Evolutionary conservation across 2,888 invertebrate genomes (phyloP).

Genomic region (Nymphalis c-album): DNA sequence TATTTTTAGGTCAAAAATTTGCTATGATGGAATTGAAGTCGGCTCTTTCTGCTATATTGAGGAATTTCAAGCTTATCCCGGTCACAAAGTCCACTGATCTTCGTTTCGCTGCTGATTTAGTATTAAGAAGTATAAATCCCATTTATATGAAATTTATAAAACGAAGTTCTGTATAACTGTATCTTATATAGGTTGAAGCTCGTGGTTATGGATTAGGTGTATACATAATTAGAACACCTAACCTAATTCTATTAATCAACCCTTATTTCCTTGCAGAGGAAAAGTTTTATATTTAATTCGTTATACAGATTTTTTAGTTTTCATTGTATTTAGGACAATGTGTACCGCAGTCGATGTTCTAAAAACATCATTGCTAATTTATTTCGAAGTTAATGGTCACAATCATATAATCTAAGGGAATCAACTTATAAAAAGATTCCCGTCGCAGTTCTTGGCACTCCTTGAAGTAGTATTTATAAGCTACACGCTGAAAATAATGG

Average conservation of each 20-base stretch:
- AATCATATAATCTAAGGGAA: constrained; percentile 41
- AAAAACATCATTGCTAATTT: constrained; percentile 23
- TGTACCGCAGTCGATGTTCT: background rate
- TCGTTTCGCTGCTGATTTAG: constrained; percentile 54
- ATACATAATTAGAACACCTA: too few relatives aligned
- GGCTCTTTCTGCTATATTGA: constrained; percentile 70
- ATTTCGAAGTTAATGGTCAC: constrained; percentile 24
- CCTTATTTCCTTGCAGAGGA: too few relatives aligned
- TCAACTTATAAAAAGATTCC: constrained; percentile 55
- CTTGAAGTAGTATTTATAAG: constrained; percentile 69
- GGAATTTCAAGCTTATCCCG: constrained; percentile 68
- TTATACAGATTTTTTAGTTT: too few relatives aligned
- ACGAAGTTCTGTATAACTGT: constrained; percentile 40
- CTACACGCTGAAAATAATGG: constrained; percentile 57
- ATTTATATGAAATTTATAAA: constrained; percentile 57
- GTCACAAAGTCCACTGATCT: constrained; percentile 68
- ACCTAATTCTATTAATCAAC: too few relatives aligned
- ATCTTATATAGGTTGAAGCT: background rate
- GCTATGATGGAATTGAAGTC: constrained; percentile 82
- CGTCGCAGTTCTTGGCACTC: constrained; percentile 64
- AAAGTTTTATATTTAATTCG: too few relatives aligned
- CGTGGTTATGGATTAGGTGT: background rate
- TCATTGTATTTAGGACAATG: too few relatives aligned
- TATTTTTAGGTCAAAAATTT: constrained; percentile 78
- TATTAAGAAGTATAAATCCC: constrained; percentile 59